phyloP scores from a whole-genome alignment of 2,113 vertebrate genomes.

The Amblyopsis rosae region DNA sequence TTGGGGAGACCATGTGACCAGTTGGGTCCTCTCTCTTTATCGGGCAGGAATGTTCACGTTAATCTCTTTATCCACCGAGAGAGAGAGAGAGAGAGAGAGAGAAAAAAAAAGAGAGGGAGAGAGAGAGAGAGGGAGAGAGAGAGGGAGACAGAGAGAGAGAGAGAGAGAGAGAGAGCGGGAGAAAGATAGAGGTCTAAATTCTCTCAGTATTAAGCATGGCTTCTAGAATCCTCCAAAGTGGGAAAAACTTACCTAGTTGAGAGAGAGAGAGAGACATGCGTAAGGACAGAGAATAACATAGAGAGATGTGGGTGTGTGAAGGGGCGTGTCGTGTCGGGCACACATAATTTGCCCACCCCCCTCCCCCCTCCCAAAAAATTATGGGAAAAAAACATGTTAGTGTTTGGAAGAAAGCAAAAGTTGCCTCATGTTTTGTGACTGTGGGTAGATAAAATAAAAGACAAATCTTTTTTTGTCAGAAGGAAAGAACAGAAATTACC shows the following conservation, averaged over 20 bases:
- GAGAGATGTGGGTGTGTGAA: neutral
- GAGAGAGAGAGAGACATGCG: neutral
- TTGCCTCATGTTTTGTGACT: neutral
- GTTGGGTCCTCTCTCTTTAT: slow-evolving; percentile 67
- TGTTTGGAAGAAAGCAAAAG: neutral
- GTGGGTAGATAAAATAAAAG: neutral
- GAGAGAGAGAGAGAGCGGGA: slow-evolving; percentile 1
- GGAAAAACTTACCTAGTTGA: neutral
- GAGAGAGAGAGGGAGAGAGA: slow-evolving; percentile 8
- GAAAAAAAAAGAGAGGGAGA: no score
- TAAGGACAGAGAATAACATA: neutral
- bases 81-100: slow-evolving; percentile 20
- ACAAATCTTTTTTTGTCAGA: neutral
- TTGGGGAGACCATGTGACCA: slow-evolving; percentile 61
- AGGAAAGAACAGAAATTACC: slow-evolving; percentile 13
- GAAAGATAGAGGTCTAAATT: neutral
- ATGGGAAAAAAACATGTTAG: neutral
- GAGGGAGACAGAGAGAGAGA: slow-evolving; percentile 12
- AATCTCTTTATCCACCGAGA: slow-evolving; percentile 69
- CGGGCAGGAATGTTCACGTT: slow-evolving; percentile 66
- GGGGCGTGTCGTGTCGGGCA: slow-evolving; percentile 5
- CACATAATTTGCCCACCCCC: neutral
- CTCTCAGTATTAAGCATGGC: neutral
- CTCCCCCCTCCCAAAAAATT: neutral
- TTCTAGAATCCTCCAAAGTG: slow-evolving; percentile 1